phyloP scores from a whole-genome alignment of 2,797 vertebrate species.

The Bucorvus abyssinicus region DNA sequence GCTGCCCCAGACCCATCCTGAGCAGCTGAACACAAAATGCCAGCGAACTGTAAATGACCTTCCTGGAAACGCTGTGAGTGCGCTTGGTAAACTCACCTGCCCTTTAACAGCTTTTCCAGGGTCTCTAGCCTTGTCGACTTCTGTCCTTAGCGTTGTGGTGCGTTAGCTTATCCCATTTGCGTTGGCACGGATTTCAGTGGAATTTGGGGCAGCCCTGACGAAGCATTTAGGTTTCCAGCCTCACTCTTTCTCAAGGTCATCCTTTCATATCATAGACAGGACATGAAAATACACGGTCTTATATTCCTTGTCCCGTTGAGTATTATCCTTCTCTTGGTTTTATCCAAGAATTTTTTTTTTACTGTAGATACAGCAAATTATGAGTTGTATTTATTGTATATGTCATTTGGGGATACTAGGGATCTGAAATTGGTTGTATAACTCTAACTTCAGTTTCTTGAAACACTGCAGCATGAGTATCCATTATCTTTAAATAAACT shows the following conservation, averaged over 20 bases:
- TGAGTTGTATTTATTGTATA: background rate
- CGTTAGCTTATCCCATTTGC: background rate
- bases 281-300: background rate
- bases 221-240: background rate
- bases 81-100: background rate
- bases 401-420: background rate
- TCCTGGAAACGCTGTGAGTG: background rate
- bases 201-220: background rate
- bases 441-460: conserved; percentile 7
- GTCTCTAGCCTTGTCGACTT: background rate
- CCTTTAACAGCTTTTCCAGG: background rate
- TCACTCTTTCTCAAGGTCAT: background rate
- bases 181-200: background rate
- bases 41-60: background rate
- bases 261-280: background rate
- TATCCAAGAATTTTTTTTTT: background rate
- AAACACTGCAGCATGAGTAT: conserved; percentile 3
- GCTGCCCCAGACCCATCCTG: background rate
- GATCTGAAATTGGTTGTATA: background rate
- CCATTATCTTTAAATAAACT: conserved; percentile 49
- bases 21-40: background rate
- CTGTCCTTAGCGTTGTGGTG: background rate
- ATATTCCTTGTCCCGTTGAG: background rate
- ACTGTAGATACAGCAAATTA: background rate
- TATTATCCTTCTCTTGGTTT: background rate